Percentiles rank a stretch among this genome's conserved stretches.
phyloP scores from a whole-genome alignment of 92 coral and sea anemone genomes.

The Phymanthus crucifer region DNA sequence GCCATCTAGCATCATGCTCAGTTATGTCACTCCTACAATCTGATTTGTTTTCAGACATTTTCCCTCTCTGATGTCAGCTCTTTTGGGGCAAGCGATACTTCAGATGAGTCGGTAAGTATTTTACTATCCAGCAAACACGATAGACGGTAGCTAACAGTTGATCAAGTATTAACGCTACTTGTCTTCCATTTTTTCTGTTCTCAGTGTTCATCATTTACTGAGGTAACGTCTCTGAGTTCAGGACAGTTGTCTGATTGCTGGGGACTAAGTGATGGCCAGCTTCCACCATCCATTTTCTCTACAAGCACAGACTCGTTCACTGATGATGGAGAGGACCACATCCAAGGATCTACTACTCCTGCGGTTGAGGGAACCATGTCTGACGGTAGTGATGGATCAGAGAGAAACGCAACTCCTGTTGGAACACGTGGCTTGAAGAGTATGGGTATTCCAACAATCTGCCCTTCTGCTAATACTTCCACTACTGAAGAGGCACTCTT shows the following conservation, averaged over 20 bases:
- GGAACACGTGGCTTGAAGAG: no score
- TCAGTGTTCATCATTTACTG: conserved; percentile 5
- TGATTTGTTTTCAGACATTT: not conserved
- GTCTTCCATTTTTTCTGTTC: not conserved
- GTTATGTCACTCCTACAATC: not conserved
- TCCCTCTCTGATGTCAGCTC: conserved; percentile 2
- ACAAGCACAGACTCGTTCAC: not conserved
- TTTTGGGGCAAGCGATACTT: not conserved
- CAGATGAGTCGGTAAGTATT: not conserved
- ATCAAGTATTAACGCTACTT: not conserved
- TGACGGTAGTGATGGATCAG: not conserved
- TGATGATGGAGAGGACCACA: not conserved
- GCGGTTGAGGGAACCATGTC: not conserved
- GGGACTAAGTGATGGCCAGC: conserved; percentile 7
- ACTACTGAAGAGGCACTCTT: not conserved
- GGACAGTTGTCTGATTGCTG: not conserved
- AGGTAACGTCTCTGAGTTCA: not conserved
- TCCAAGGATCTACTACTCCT: not conserved
- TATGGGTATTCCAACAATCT: no score
- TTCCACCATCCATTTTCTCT: not conserved
- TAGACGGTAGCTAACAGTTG: not conserved
- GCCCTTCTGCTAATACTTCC: not conserved
- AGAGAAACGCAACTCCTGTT: not conserved
- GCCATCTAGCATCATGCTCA: no score
- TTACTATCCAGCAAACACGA: not conserved